Evolutionary conservation across 2,888 invertebrate species (phyloP).

Genomic region (Entomobrya multifasciata): DNA sequence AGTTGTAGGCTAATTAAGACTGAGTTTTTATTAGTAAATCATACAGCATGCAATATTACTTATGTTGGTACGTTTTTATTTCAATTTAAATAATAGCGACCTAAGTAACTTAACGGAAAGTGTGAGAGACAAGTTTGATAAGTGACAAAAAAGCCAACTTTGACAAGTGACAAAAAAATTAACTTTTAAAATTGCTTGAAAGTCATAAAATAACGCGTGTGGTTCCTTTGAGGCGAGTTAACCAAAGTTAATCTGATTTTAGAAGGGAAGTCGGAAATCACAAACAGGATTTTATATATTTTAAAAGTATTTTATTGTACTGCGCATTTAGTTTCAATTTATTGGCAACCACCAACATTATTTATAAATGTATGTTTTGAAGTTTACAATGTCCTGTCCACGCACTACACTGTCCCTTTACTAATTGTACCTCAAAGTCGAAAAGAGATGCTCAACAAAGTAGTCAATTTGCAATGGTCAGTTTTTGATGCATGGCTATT

Average conservation of each 20-base stretch:
- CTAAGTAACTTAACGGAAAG: too few species aligned
- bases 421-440: slow-evolving; percentile 45
- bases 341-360: too few species aligned
- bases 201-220: neutral
- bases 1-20: too few species aligned
- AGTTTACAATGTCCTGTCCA: slow-evolving; percentile 9
- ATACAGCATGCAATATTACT: too few species aligned
- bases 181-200: neutral
- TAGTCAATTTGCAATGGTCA: slow-evolving; percentile 61
- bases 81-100: too few species aligned
- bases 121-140: too few species aligned
- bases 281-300: slow-evolving; percentile 17
- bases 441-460: neutral
- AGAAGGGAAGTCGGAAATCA: slow-evolving; percentile 37
- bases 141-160: too few species aligned
- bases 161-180: neutral
- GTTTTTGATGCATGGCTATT: slow-evolving; percentile 21
- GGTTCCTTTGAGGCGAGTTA: neutral
- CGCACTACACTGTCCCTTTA: neutral
- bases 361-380: too few species aligned
- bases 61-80: too few species aligned
- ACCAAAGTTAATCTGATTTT: slow-evolving; percentile 50
- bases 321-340: too few species aligned
- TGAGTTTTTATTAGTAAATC: too few species aligned
- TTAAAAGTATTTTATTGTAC: slow-evolving; percentile 5